Conservation (phyloP, 2,797 vertebrate species). For the Eidolon dupreanum region DNA sequence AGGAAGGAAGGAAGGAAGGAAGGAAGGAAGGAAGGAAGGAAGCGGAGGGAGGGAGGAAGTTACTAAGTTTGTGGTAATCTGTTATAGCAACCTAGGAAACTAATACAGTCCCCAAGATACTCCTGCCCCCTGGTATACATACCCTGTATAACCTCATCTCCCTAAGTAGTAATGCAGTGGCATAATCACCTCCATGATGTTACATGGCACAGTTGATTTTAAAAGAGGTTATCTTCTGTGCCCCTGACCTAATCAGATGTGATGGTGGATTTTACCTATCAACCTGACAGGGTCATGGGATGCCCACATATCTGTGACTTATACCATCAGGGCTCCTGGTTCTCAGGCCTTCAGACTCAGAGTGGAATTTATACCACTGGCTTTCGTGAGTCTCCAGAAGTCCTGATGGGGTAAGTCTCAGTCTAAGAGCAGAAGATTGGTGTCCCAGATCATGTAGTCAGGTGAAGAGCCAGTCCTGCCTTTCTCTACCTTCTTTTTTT, state of each 20-base stretch:
- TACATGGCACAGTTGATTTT: not conserved
- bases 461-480: not conserved
- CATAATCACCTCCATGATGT: not conserved
- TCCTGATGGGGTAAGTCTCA: not conserved
- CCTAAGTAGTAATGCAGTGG: not conserved
- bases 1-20: too few species aligned
- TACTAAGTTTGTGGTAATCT: not conserved
- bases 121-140: not conserved
- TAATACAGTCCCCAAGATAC: not conserved
- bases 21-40: too few species aligned
- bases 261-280: not conserved
- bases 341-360: not conserved
- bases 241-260: not conserved
- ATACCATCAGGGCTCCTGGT: not conserved
- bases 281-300: too few species aligned
- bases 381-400: not conserved
- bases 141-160: not conserved
- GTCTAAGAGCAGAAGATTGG: not conserved
- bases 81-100: not conserved
- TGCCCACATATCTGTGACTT: not conserved
- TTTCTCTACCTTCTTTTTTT: not conserved
- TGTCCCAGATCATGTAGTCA: not conserved
- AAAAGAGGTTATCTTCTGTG: not conserved
- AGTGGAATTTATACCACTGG: not conserved
- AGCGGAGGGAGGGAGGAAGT: not conserved